Evolutionary conservation across 2,797 vertebrate species (phyloP).

Genomic region (Rhabdomys pumilio): DNA sequence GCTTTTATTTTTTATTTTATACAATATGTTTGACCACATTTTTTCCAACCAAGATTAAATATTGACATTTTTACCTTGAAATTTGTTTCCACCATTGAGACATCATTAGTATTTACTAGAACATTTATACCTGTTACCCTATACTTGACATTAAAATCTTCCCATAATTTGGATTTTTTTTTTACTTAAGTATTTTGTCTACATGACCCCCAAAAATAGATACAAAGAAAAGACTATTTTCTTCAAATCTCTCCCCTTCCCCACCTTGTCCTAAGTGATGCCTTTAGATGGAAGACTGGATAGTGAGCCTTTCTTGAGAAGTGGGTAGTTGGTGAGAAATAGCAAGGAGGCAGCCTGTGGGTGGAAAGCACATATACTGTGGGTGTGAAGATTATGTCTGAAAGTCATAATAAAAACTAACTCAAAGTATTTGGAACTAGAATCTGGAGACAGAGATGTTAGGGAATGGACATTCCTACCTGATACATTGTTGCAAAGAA

Average conservation of each 20-base stretch:
- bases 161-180: not conserved
- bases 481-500: constrained; percentile 63
- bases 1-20: not conserved
- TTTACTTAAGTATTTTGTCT: constrained; percentile 32
- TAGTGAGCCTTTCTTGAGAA: not conserved
- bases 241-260: too few relatives aligned
- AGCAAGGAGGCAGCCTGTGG: not conserved
- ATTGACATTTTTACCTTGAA: not conserved
- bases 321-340: not conserved
- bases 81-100: constrained; percentile 18
- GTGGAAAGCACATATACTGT: not conserved
- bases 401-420: constrained; percentile 44
- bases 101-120: not conserved
- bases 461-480: not conserved
- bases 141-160: not conserved
- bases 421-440: constrained; percentile 19
- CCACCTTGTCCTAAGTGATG: not conserved
- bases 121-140: not conserved
- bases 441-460: not conserved
- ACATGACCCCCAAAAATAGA: not conserved
- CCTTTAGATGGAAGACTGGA: constrained; percentile 1
- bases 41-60: not conserved
- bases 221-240: not conserved
- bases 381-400: not conserved
- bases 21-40: not conserved